Evolutionary conservation across 30 jellyfish, hydroid and myxozoan species (phyloP).

Genomic region (Nemopilema nomurai): DNA sequence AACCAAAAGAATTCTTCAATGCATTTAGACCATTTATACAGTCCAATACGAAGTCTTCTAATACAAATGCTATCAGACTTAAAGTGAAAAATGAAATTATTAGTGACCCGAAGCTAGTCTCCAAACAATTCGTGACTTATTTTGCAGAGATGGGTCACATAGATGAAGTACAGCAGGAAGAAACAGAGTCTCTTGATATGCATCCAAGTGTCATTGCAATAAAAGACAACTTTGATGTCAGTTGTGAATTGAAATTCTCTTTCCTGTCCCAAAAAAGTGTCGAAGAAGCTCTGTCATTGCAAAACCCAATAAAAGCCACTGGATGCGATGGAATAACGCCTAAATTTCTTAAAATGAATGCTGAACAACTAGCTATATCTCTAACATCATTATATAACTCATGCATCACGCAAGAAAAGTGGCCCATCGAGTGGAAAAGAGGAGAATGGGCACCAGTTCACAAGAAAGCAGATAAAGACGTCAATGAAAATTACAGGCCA

Average conservation of each 20-base stretch:
- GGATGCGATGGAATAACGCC: constrained; percentile 60
- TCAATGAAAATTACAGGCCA: constrained; percentile 55
- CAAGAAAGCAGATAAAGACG: constrained; percentile 52
- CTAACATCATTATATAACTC: constrained; percentile 37
- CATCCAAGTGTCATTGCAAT: constrained; percentile 51
- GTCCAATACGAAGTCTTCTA: constrained; percentile 20
- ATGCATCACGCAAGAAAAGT: constrained; percentile 29
- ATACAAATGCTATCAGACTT: constrained; percentile 24
- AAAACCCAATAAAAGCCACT: constrained; percentile 42
- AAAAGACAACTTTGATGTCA: constrained; percentile 12
- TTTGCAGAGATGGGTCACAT: constrained; percentile 29
- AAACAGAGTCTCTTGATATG: constrained; percentile 30
- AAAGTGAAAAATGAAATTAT: constrained; percentile 36
- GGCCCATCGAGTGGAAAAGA: constrained; percentile 48
- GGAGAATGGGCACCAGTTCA: constrained; percentile 55
- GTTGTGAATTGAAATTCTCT: constrained; percentile 15
- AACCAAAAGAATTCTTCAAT: constrained; percentile 57
- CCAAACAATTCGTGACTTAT: constrained; percentile 29
- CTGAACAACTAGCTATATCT: constrained; percentile 39
- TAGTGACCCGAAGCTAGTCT: constrained; percentile 38
- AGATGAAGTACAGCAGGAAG: constrained; percentile 38
- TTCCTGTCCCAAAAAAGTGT: constrained; percentile 11
- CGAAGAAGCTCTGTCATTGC: constrained; percentile 21
- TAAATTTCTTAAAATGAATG: constrained; percentile 39
- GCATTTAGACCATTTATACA: constrained; percentile 51